Percentiles rank a stretch among this genome's conserved stretches.
Conservation (phyloP, 2,888 invertebrate species). For the Salticus scenicus region DNA sequence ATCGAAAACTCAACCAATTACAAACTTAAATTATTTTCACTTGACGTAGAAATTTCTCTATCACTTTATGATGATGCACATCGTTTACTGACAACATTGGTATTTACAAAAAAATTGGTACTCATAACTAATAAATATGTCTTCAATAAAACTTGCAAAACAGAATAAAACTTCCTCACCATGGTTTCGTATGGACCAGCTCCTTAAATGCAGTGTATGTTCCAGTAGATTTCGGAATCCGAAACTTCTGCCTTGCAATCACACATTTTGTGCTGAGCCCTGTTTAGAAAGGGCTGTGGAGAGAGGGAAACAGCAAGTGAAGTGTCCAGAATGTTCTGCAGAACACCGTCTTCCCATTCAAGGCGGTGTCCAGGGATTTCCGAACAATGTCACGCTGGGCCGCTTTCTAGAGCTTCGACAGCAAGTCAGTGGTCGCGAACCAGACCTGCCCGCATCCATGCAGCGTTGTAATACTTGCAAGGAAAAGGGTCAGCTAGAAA, state of each 20-base stretch:
- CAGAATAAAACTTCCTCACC: conserved; percentile 71
- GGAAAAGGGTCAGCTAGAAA: conserved; percentile 86
- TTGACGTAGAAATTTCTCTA: too few species aligned
- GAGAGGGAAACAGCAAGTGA: conserved; percentile 92
- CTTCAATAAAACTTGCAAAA: too few species aligned
- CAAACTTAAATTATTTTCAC: too few species aligned
- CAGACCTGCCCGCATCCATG: conserved; percentile 72
- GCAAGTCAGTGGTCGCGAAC: conserved; percentile 78
- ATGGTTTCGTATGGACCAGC: conserved; percentile 83
- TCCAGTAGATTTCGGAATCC: conserved; percentile 97
- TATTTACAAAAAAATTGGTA: too few species aligned
- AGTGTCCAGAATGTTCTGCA: conserved; percentile 98
- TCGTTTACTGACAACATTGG: too few species aligned
- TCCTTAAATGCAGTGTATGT: conserved; percentile 98
- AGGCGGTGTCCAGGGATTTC: conserved; percentile 95
- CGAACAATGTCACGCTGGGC: conserved; percentile 95
- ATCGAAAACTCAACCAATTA: too few species aligned
- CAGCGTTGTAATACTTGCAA: conserved; percentile 91
- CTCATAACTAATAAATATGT: too few species aligned
- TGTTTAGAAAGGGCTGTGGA: conserved; percentile 98
- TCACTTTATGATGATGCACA: too few species aligned
- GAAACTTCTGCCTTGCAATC: conserved; percentile 98
- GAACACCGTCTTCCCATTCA: conserved; percentile 97
- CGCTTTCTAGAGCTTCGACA: conserved; percentile 94
- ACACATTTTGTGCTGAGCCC: conserved; percentile 99